Evolutionary conservation across 2,113 vertebrate species (phyloP).

Genomic region (Rana temporaria): DNA sequence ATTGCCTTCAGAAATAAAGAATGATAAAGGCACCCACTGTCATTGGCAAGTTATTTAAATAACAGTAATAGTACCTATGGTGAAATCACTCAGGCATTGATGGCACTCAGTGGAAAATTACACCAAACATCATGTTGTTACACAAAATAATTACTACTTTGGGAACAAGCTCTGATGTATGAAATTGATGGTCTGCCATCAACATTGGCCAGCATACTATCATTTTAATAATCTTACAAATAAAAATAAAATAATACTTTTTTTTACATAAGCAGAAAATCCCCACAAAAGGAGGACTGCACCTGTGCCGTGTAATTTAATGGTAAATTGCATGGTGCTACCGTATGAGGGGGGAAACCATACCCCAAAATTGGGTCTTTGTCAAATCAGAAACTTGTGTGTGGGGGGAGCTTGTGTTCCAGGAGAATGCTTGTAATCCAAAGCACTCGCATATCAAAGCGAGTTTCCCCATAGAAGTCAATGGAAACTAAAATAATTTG

Average conservation of each 20-base stretch:
- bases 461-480: too few species aligned
- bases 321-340: too few species aligned
- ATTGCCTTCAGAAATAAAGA: background rate
- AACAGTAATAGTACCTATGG: constrained; percentile 27
- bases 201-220: constrained; percentile 26
- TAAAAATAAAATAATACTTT: background rate
- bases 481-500: too few species aligned
- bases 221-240: constrained; percentile 30
- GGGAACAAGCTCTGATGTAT: background rate
- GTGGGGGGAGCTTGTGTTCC: too few species aligned
- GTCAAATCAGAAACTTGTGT: too few species aligned
- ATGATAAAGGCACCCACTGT: constrained; percentile 1
- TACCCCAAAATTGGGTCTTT: too few species aligned
- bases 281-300: too few species aligned
- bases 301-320: too few species aligned
- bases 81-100: constrained; percentile 24
- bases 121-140: constrained; percentile 40
- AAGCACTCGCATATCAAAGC: too few species aligned
- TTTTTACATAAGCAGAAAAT: background rate
- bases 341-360: too few species aligned
- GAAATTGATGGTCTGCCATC: constrained; percentile 42
- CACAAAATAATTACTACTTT: constrained; percentile 47
- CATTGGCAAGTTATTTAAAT: constrained; percentile 43
- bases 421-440: too few species aligned
- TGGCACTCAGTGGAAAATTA: constrained; percentile 45